Percentiles rank a stretch among this genome's conserved stretches.
Evolutionary conservation across 92 coral and sea anemone species (phyloP).

Genomic region (Metridium senile): DNA sequence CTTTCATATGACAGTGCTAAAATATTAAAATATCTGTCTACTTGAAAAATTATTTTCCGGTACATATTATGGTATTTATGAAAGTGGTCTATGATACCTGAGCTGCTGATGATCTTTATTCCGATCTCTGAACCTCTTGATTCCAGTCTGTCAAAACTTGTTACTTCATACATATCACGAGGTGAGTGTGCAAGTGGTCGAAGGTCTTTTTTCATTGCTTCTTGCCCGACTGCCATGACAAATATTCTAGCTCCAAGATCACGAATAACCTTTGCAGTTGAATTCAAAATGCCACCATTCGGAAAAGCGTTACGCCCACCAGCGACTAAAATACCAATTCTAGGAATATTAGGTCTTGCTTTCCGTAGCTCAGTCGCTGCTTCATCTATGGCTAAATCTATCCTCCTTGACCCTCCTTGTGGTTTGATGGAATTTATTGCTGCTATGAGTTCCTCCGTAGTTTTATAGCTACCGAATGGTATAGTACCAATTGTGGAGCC

Average conservation of each 20-base stretch:
- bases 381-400: conserved; percentile 65
- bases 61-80: too few relatives aligned
- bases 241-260: conserved; percentile 66
- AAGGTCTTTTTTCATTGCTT: conserved; percentile 44
- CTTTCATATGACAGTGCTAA: too few relatives aligned
- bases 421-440: conserved; percentile 51
- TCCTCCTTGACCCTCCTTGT: conserved; percentile 62
- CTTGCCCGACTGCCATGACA: conserved; percentile 62
- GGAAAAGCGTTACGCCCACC: conserved; percentile 58
- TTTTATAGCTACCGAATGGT: conserved; percentile 44
- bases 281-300: conserved; percentile 36
- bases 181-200: conserved; percentile 53
- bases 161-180: conserved; percentile 56
- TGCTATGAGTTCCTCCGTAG: conserved; percentile 30
- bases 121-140: conserved; percentile 13
- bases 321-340: conserved; percentile 63
- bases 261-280: conserved; percentile 53
- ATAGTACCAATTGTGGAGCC: conserved; percentile 50
- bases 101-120: conserved; percentile 10
- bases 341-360: conserved; percentile 61
- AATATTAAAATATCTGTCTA: too few relatives aligned
- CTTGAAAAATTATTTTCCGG: too few relatives aligned
- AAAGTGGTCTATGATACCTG: too few relatives aligned
- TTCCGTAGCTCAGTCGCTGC: conserved; percentile 44
- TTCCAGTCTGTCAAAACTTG: conserved; percentile 43